Conservation (phyloP, 2,113 vertebrate species). For the Ctenodactylus gundi region DNA sequence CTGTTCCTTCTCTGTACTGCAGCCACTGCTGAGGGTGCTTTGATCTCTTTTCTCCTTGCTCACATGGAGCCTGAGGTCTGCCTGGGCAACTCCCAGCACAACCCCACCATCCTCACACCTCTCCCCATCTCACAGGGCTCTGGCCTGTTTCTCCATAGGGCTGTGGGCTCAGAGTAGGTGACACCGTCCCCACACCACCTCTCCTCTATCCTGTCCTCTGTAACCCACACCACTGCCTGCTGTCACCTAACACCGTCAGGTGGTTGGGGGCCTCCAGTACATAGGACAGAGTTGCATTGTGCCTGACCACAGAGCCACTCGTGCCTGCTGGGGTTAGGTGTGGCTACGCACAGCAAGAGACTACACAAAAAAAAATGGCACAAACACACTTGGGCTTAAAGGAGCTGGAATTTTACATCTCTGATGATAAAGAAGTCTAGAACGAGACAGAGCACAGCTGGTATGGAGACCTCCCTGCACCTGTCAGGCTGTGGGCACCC, state of each 20-base stretch:
- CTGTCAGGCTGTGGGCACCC: not conserved
- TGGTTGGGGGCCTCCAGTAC: not conserved
- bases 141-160: not conserved
- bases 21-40: not conserved
- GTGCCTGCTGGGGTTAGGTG: not conserved
- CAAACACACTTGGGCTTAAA: not conserved
- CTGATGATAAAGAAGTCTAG: not conserved
- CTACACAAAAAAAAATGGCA: not conserved
- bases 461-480: not conserved
- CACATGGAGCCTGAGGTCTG: not conserved
- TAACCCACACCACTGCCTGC: slow-evolving; percentile 51
- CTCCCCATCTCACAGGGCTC: not conserved
- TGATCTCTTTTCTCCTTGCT: not conserved
- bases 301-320: not conserved
- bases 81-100: not conserved
- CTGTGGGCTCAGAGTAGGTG: not conserved
- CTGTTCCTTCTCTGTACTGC: not conserved
- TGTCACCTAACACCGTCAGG: not conserved
- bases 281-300: not conserved
- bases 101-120: not conserved
- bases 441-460: not conserved
- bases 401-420: not conserved
- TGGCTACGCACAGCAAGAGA: not conserved
- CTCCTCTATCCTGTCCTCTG: slow-evolving; percentile 26
- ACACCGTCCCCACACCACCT: slow-evolving; percentile 47